A percentile compares a stretch with the other conserved stretches of the same genome.
Evolutionary conservation across 2,797 vertebrate genomes (phyloP).

Genomic region (Clarias pachynema): DNA sequence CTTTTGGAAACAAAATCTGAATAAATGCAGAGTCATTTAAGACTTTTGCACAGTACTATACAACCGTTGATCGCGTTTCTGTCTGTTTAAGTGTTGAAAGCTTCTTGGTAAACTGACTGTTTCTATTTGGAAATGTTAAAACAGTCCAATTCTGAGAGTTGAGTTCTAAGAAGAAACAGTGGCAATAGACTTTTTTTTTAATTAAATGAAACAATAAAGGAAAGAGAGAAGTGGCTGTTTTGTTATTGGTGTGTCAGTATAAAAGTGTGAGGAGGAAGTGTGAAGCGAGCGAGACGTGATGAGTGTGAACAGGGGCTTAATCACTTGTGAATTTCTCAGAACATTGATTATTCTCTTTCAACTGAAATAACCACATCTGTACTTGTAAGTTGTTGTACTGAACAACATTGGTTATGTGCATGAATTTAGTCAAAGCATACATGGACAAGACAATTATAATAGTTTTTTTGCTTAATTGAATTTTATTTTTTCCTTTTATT

Average conservation of each 20-base stretch:
- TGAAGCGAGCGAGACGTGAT: background rate
- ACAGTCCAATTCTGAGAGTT: background rate
- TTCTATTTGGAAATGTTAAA: too few relatives aligned
- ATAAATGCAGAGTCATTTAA: too few relatives aligned
- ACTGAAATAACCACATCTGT: background rate
- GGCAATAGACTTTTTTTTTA: background rate
- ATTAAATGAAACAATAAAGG: background rate
- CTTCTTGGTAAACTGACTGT: background rate
- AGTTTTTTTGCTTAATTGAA: background rate
- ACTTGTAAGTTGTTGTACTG: background rate
- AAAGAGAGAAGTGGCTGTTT: slow-evolving; percentile 42
- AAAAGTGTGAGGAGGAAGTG: slow-evolving; percentile 52
- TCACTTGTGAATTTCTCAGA: background rate
- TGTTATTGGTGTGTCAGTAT: slow-evolving; percentile 16
- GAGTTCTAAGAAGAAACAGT: background rate
- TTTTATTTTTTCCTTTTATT: background rate
- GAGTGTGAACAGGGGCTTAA: background rate
- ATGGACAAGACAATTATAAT: background rate
- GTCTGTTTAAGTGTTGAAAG: background rate
- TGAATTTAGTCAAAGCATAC: background rate
- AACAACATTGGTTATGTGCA: too few relatives aligned
- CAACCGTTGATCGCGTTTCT: background rate
- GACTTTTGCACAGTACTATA: too few relatives aligned
- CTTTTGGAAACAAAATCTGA: too few relatives aligned
- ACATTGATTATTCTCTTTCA: background rate